These are phyloP conservation scores for Enteromius paludinosus DNA, from an alignment of 2,797 vertebrate species.

Conservation along the genomic window DNA sequence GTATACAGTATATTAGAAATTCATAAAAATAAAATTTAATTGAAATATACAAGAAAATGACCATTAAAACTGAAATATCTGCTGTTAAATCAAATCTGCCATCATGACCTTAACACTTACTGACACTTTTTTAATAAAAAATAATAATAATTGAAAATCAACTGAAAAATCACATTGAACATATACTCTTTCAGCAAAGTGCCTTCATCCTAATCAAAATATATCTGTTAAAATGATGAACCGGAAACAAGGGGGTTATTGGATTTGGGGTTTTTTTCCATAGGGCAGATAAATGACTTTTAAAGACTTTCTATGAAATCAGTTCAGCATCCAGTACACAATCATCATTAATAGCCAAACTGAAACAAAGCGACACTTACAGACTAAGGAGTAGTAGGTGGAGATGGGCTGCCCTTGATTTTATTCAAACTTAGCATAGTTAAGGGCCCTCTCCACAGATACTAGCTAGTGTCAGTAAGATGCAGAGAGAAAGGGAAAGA, in stretches of 20 bases:
- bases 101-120: neutral
- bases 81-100: neutral
- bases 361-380: conserved; percentile 73
- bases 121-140: neutral
- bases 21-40: neutral
- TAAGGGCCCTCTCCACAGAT: conserved; percentile 60
- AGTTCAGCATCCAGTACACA: conserved; percentile 64
- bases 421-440: conserved; percentile 64
- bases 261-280: conserved; percentile 64
- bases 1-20: too few relatives aligned
- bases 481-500: conserved; percentile 61
- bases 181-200: conserved; percentile 60
- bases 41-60: neutral
- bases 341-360: conserved; percentile 69
- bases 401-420: conserved; percentile 62
- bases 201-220: conserved; percentile 75
- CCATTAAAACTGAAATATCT: neutral
- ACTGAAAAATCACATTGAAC: conserved; percentile 8
- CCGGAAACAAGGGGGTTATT: conserved; percentile 67
- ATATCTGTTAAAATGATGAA: conserved; percentile 69
- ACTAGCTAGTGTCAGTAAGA: conserved; percentile 48
- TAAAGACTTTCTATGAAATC: conserved; percentile 68
- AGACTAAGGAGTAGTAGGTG: conserved; percentile 58
- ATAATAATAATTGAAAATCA: conserved; percentile 54
- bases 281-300: conserved; percentile 39